Evolutionary conservation across 2,888 invertebrate genomes (phyloP).

Genomic region (Phytoseiulus persimilis): DNA sequence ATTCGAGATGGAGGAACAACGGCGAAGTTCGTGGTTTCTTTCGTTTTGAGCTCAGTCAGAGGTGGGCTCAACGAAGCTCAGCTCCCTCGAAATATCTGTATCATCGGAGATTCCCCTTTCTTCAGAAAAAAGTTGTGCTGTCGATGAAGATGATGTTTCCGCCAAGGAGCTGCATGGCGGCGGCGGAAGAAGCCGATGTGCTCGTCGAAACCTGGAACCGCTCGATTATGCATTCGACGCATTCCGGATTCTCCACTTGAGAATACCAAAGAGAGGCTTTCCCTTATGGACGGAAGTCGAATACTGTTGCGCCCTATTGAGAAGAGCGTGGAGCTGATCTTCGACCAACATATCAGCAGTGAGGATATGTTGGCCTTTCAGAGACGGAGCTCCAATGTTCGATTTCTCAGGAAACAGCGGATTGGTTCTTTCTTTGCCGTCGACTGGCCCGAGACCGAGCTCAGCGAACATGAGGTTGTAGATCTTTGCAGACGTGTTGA

Average conservation of each 20-base stretch:
- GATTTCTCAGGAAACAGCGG: background rate
- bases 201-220: conserved; percentile 63
- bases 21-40: no score
- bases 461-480: conserved; percentile 46
- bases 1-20: no score
- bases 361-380: conserved; percentile 70
- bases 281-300: conserved; percentile 74
- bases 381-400: conserved; percentile 41
- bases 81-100: conserved; percentile 42
- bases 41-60: no score
- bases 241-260: conserved; percentile 66
- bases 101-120: conserved; percentile 84
- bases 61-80: no score
- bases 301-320: conserved; percentile 82
- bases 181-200: conserved; percentile 88
- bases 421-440: background rate
- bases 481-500: conserved; percentile 43
- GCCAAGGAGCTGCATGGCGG: conserved; percentile 92
- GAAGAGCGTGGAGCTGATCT: conserved; percentile 77
- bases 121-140: conserved; percentile 76
- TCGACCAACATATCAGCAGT: conserved; percentile 76
- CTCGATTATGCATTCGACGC: no score
- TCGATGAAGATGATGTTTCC: conserved; percentile 85
- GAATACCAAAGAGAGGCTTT: conserved; percentile 64
- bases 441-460: conserved; percentile 43